Conservation (phyloP, 2,113 vertebrate genomes). For the Vulpes vulpes region DNA sequence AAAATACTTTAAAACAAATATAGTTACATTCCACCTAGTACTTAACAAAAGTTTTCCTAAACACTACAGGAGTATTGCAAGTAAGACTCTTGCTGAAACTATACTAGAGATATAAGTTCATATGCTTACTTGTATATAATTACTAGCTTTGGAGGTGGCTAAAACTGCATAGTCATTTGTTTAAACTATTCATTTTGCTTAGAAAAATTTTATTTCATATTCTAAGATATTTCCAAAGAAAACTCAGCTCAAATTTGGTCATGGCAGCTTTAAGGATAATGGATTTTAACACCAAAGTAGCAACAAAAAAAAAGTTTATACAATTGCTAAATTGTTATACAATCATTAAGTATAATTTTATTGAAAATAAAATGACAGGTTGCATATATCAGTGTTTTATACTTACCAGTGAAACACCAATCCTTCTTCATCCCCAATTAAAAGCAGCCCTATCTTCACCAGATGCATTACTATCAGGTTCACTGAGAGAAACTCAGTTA, state of each 20-base stretch:
- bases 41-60: constrained; percentile 34
- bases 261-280: background rate
- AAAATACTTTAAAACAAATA: constrained; percentile 40
- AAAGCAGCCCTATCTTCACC: background rate
- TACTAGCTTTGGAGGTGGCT: background rate
- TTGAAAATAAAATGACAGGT: background rate
- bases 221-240: constrained; percentile 21
- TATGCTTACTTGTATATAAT: background rate
- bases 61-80: background rate
- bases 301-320: background rate
- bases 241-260: background rate
- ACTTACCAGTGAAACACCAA: background rate
- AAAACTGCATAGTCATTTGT: background rate
- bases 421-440: background rate
- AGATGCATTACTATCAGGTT: background rate
- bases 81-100: background rate
- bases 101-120: background rate
- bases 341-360: background rate
- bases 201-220: constrained; percentile 20
- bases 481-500: background rate
- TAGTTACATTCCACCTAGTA: background rate
- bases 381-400: background rate
- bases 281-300: background rate
- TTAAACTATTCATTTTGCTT: constrained; percentile 16
- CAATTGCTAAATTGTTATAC: background rate